These are phyloP conservation scores for Acanthosepion esculentum DNA, from an alignment of 2,888 invertebrate species.

Conservation along the genomic window DNA sequence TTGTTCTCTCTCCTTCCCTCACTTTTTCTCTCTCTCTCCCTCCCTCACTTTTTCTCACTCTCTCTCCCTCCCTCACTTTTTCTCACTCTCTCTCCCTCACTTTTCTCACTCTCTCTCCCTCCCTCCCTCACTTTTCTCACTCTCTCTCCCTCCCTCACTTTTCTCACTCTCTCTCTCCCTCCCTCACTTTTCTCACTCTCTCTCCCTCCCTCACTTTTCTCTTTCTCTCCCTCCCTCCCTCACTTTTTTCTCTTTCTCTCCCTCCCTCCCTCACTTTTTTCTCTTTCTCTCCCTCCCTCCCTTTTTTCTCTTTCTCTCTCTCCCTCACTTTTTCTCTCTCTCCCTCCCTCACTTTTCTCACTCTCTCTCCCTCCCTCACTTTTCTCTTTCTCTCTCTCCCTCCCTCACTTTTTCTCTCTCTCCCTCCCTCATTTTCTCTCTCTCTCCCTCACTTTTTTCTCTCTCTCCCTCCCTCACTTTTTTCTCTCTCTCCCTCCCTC, in stretches of 20 bases:
- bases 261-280: not conserved
- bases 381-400: too few species aligned
- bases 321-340: not conserved
- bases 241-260: not conserved
- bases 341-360: not conserved
- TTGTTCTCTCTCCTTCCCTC: too few species aligned
- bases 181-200: too few species aligned
- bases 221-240: rapidly evolving
- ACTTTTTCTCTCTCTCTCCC: not conserved
- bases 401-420: not conserved
- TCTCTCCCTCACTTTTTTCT: not conserved
- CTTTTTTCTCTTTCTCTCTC: not conserved
- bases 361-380: not conserved
- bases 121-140: too few species aligned
- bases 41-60: not conserved
- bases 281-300: not conserved
- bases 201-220: too few species aligned
- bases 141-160: too few species aligned
- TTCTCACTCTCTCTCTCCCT: too few species aligned
- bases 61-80: not conserved
- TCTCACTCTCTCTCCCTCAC: too few species aligned
- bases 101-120: not conserved
- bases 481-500: not conserved
- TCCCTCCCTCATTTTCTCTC: not conserved
- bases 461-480: not conserved